Evolutionary conservation across 1,140 invertebrate genomes (phyloP).

Genomic region (Drosophila insularis): DNA sequence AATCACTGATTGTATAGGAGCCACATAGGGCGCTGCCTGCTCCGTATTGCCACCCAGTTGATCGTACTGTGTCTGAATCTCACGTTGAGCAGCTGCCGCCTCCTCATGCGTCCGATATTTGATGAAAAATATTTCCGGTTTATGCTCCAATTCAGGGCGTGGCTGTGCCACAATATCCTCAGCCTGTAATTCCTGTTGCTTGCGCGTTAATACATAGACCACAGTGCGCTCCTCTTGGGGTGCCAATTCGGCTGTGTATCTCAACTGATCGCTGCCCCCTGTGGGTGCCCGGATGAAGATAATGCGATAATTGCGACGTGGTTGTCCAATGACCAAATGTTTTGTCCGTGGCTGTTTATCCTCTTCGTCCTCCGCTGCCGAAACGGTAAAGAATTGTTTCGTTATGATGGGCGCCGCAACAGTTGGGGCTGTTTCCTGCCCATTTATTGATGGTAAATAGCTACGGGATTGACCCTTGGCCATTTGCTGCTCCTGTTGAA

Average conservation of each 20-base stretch:
- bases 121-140: conserved; percentile 90
- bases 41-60: conserved; percentile 68
- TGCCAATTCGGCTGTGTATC: conserved; percentile 85
- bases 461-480: conserved; percentile 31
- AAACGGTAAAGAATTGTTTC: conserved; percentile 73
- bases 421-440: conserved; percentile 15
- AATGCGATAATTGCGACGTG: conserved; percentile 92
- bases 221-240: conserved; percentile 91
- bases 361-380: conserved; percentile 73
- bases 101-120: conserved; percentile 87
- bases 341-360: conserved; percentile 39
- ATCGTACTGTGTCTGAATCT: conserved; percentile 78
- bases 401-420: conserved; percentile 55
- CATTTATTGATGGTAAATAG: conserved; percentile 51
- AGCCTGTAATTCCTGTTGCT: conserved; percentile 60
- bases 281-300: conserved; percentile 92
- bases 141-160: conserved; percentile 84
- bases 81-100: conserved; percentile 66
- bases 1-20: conserved; percentile 61
- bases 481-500: background rate
- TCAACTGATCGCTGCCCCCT: conserved; percentile 85
- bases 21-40: conserved; percentile 55
- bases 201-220: conserved; percentile 92
- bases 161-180: conserved; percentile 78
- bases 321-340: conserved; percentile 79